These are phyloP conservation scores for Poeciliopsis occidentalis DNA, from an alignment of 2,113 vertebrate species.

Conservation along the genomic window DNA sequence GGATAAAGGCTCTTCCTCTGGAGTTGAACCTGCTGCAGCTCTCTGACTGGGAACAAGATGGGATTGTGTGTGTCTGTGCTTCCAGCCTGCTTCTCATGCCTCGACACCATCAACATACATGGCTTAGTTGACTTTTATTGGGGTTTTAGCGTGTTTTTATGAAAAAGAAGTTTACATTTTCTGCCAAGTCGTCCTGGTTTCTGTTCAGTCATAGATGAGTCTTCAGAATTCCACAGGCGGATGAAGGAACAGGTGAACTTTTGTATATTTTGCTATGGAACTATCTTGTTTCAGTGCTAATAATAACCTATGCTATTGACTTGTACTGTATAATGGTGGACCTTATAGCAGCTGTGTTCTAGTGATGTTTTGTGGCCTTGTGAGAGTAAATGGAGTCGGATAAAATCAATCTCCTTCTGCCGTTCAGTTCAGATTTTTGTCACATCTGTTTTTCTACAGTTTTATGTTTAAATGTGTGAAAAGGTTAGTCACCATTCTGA, in stretches of 20 bases:
- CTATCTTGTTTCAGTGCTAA: slow-evolving; percentile 65
- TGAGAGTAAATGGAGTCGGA: slow-evolving; percentile 33
- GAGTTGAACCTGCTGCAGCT: slow-evolving; percentile 13
- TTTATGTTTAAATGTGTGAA: too few relatives aligned
- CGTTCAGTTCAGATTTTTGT: slow-evolving; percentile 23
- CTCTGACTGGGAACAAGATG: background rate
- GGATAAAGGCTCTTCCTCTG: too few relatives aligned
- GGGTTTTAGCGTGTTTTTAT: slow-evolving; percentile 33
- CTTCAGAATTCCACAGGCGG: slow-evolving; percentile 27
- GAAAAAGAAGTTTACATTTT: slow-evolving; percentile 76
- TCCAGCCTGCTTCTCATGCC: background rate
- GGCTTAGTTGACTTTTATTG: slow-evolving; percentile 42
- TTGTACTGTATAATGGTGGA: slow-evolving; percentile 62
- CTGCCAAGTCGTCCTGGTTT: slow-evolving; percentile 32
- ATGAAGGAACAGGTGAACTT: slow-evolving; percentile 28
- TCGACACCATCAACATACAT: slow-evolving; percentile 24
- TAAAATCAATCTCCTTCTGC: slow-evolving; percentile 31
- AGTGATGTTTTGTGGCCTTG: slow-evolving; percentile 63
- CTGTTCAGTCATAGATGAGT: slow-evolving; percentile 60
- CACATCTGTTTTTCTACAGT: slow-evolving; percentile 10
- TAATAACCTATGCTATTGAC: slow-evolving; percentile 53
- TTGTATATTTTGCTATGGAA: slow-evolving; percentile 66
- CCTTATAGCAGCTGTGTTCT: slow-evolving; percentile 54
- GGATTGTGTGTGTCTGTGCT: background rate
- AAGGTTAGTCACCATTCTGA: background rate